phyloP scores from a whole-genome alignment of 2,888 invertebrate species.

The Lingula anatina region DNA sequence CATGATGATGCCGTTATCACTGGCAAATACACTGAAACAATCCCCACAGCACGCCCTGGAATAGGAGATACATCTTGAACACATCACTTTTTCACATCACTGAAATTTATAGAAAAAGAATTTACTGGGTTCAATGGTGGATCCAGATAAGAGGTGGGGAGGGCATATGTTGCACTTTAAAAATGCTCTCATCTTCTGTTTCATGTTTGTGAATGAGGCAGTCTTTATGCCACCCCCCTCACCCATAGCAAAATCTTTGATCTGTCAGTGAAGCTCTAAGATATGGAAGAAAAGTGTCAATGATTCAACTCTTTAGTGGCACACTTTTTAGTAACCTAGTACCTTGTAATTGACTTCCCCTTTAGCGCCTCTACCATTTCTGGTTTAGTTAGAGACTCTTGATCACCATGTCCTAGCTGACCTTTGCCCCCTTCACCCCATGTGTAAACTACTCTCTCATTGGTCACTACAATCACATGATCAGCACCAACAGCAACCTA shows the following conservation, averaged over 20 bases:
- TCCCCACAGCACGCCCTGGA: slow-evolving; percentile 61
- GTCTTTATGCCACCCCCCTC: no score
- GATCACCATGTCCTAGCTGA: slow-evolving; percentile 60
- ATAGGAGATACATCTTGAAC: slow-evolving; percentile 1
- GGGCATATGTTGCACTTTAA: no score
- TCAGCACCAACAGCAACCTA: slow-evolving; percentile 50
- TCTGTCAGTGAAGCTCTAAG: no score
- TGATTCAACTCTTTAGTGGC: no score
- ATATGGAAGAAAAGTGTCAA: no score
- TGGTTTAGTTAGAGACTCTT: slow-evolving; percentile 57
- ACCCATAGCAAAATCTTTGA: no score
- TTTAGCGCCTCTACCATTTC: slow-evolving; percentile 60
- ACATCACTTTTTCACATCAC: no score
- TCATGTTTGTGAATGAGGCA: no score
- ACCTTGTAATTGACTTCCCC: slow-evolving; percentile 60
- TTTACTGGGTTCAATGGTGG: background rate
- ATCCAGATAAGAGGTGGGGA: background rate
- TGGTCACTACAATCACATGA: slow-evolving; percentile 52
- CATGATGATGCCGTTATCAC: slow-evolving; percentile 65
- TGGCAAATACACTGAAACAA: slow-evolving; percentile 65
- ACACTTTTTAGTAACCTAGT: no score
- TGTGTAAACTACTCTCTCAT: slow-evolving; percentile 62
- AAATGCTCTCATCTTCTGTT: no score
- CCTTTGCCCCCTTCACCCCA: slow-evolving; percentile 68
- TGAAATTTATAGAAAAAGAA: background rate